phyloP scores from a whole-genome alignment of 2,797 vertebrate species.

The Petrocephalus sullivani region DNA sequence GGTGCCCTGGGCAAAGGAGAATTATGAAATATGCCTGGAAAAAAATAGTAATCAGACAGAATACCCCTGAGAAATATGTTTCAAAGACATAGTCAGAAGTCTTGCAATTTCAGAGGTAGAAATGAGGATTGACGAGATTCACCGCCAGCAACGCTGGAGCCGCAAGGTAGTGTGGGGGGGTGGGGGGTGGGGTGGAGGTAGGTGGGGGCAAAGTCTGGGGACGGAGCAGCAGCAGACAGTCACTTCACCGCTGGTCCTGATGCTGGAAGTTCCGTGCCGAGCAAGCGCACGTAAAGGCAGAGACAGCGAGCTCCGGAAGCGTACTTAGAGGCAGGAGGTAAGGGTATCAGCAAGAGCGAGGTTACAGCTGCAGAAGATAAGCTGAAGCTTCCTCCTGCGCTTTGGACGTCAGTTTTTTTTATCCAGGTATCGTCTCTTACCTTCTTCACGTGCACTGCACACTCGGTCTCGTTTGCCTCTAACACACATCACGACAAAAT shows the following conservation, averaged over 20 bases:
- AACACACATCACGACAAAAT: not conserved
- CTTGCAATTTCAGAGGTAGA: not conserved
- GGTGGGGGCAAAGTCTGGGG: not conserved
- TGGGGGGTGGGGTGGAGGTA: not conserved
- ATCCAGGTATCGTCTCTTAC: constrained; percentile 16
- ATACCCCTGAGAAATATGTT: not conserved
- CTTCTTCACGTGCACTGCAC: not conserved
- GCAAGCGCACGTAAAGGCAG: not conserved
- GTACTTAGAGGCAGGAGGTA: not conserved
- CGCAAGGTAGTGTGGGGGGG: not conserved
- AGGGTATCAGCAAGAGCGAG: not conserved
- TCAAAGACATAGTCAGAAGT: not conserved
- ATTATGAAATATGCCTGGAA: not conserved
- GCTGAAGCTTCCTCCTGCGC: not conserved
- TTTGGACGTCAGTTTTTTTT: not conserved
- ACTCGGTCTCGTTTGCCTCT: not conserved
- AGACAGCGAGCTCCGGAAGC: not conserved
- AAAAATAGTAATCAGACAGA: not conserved
- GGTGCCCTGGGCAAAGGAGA: not conserved
- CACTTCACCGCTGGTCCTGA: constrained; percentile 17
- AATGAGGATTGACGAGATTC: not conserved
- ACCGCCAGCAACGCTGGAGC: not conserved
- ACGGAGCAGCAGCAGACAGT: constrained; percentile 7
- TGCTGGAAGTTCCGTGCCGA: not conserved
- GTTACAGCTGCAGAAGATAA: constrained; percentile 5